Base-by-base conservation (phyloP, 2,888 invertebrate genomes). In the Eilema depressum region DNA sequence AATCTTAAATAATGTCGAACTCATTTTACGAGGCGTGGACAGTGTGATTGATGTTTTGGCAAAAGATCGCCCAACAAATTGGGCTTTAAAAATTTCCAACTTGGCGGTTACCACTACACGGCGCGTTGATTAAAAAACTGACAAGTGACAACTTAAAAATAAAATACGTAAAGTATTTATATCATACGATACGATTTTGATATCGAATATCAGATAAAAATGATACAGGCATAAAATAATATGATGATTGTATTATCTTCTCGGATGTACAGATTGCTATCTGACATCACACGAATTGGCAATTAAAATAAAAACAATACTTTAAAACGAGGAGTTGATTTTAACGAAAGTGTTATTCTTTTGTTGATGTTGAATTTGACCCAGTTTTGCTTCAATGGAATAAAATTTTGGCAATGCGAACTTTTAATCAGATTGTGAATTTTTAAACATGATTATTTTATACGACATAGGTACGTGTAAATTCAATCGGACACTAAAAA, bases 31-130 rank as follows among this genome's bases (percentile, higher is more conserved):
- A 79, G 77, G 69, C 70, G 80, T 60, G 70, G 78, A 83, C 81
- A 80, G 53, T 62, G 62, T 85, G 85, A 85, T 75, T 79, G 84
- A 85, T 83, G 79, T 82, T 75, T 82, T 85, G 83, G 85, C 83
- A 81, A 80, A 69, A 23, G 57, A 69, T 62, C 59, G 53, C 69
- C 62, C 28, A 26, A 71, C 82, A 83, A 83, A 81, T 81, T 81
- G 83, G 70, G 71, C 69, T 81, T 83, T 83, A 56, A 66, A 75
- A 76, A 70, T 63, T 68, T 70, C 60, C 28, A 72, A 71, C 63
- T 76, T 73, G 71, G 71, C 74, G 64, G 76, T 70, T 68, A 12
- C 69, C 70, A 73, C 68, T 66, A 71, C 62, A 53, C 63, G 74
- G 78, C 76, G 69, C 65, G 69, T 64, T 76, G 71, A 83, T 81